These are phyloP conservation scores for Malaclemys terrapin DNA, from an alignment of 2,113 vertebrate species.

Conservation along the genomic window DNA sequence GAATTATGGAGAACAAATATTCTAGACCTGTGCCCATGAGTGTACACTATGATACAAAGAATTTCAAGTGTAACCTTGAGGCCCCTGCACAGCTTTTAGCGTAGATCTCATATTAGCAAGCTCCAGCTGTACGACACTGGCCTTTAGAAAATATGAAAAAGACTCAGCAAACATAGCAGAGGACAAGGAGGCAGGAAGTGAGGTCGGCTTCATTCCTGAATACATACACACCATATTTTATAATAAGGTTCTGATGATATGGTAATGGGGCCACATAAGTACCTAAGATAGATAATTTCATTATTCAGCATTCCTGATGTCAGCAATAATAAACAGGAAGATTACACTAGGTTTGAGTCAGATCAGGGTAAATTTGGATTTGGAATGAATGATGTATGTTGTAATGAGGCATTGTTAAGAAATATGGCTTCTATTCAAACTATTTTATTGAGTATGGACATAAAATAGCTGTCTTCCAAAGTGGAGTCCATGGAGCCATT, in stretches of 20 bases:
- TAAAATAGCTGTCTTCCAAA: not conserved
- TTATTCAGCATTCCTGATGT: not conserved
- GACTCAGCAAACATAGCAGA: not conserved
- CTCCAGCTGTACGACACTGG: not conserved
- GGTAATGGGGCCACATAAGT: not conserved
- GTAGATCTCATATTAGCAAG: not conserved
- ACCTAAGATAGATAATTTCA: not conserved
- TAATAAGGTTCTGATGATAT: not conserved
- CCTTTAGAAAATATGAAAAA: not conserved
- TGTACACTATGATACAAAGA: not conserved
- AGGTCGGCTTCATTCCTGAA: not conserved
- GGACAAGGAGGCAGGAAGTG: not conserved
- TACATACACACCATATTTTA: not conserved
- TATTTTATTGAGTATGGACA: not conserved
- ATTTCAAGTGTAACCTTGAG: not conserved
- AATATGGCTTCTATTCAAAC: not conserved
- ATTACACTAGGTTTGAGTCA: not conserved
- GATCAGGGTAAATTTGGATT: not conserved
- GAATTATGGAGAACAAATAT: slow-evolving; percentile 38
- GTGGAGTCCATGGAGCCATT: not conserved
- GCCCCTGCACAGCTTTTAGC: accelerated
- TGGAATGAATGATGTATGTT: not conserved
- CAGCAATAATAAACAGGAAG: not conserved
- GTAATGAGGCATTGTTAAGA: not conserved
- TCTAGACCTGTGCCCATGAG: not conserved